Evolutionary conservation across 2,113 vertebrate species (phyloP).

Genomic region (Pan paniscus): DNA sequence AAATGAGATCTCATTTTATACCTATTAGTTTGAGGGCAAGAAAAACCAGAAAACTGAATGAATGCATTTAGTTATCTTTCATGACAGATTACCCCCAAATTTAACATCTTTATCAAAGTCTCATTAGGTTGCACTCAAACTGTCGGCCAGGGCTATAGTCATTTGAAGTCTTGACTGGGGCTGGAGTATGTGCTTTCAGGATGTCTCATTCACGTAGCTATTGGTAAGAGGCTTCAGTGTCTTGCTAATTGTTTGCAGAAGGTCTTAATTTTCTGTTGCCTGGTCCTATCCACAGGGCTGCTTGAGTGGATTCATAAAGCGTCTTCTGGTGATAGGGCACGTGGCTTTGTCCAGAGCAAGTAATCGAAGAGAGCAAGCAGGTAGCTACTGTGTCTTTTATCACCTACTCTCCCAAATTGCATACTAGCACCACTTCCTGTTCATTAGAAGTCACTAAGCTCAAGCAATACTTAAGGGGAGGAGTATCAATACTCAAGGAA

Average conservation of each 20-base stretch:
- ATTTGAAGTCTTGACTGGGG: not conserved
- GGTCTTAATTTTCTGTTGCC: not conserved
- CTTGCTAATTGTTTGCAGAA: not conserved
- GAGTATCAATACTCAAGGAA: too few species aligned
- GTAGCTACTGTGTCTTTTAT: slow-evolving; percentile 35
- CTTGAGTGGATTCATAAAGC: not conserved
- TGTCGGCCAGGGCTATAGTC: not conserved
- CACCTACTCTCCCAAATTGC: not conserved
- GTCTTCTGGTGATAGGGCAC: not conserved
- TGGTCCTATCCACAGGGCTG: not conserved
- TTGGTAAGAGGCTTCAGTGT: not conserved
- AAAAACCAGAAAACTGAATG: not conserved
- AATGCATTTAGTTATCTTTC: not conserved
- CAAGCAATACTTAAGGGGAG: not conserved
- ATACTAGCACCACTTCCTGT: not conserved
- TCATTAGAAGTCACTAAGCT: not conserved
- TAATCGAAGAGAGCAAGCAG: not conserved
- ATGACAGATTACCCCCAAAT: not conserved
- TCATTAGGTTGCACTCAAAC: not conserved
- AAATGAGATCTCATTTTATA: not conserved
- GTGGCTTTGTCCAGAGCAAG: not conserved
- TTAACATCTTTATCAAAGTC: not conserved
- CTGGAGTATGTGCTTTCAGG: not conserved
- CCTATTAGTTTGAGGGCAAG: not conserved
- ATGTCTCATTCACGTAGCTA: not conserved